Evolutionary conservation across 1,140 invertebrate genomes (phyloP), one percentile per base, ranked within the genome.

Genomic region (Tetramorium simillimum): DNA sequence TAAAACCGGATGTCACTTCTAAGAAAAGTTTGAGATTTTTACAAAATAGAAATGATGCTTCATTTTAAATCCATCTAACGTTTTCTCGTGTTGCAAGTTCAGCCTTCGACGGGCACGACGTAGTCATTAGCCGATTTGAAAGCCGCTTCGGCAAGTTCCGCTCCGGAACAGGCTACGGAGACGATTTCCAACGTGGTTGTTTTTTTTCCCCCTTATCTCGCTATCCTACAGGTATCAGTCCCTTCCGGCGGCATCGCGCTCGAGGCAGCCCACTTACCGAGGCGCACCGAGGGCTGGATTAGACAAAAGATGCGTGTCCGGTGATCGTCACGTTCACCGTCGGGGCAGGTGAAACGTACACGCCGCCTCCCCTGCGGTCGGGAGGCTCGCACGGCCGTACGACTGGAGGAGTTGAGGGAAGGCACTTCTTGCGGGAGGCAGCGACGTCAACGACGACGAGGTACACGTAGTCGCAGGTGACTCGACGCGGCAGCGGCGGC

Each of bases 401-500:
- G 43, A 43, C 43, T 7, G 63, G 10, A 62, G 63, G 10, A 62
- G 14, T 86, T 18, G 53, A 46, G 56, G 82, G 53, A 90, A 90
- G 86, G 86, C 91, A 92, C 90, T 91, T 84, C 21, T 82, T 89
- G 72, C 63, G 46, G 67, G 73, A 67, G 63, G 56, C 60, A 62
- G 69, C 49, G 75, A 70, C 24, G 67, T 81, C 21, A 58, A 49
- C 49, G 28, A 67, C 51, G 75, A 69, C 56, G 40, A 76, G 18
- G 62, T 58, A 65, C 76, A 18, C 46, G 60, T 56, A 76, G 37
- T 75, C 58, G 46, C 40, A 63, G 73, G 24, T 75, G 85, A 86
- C 86, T 88, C 89, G 89, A 80, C 81, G 85, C 82, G 89, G n/a
- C n/a, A n/a, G n/a, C n/a, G n/a, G 85, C 82, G 89, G 85, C 69